phyloP scores from a whole-genome alignment of 2,888 invertebrate species.

The Anthrax anthrax region DNA sequence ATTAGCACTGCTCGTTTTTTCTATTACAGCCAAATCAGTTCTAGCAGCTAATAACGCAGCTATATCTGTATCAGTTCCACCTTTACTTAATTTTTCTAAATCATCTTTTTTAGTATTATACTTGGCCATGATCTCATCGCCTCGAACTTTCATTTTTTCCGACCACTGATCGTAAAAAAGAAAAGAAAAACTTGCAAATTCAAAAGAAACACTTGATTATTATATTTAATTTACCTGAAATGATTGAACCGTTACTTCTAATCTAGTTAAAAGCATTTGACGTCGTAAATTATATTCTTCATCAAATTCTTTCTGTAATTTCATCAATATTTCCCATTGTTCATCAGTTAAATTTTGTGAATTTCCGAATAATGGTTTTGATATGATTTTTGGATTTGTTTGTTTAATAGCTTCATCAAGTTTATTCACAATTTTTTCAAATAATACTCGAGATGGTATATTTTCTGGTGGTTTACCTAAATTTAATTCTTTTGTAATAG shows the following conservation, averaged over 20 bases:
- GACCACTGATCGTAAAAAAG: constrained; percentile 50
- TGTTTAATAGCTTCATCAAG: constrained; percentile 49
- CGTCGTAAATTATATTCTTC: constrained; percentile 71
- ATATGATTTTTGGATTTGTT: constrained; percentile 41
- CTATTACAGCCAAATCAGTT: constrained; percentile 67
- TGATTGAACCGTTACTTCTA: constrained; percentile 93
- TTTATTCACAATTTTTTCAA: constrained; percentile 60
- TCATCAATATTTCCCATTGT: constrained; percentile 68
- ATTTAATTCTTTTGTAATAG: constrained; percentile 61
- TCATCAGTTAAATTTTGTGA: constrained; percentile 51
- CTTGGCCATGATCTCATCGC: constrained; percentile 49
- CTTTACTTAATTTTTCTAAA: constrained; percentile 21
- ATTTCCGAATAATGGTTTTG: constrained; percentile 60
- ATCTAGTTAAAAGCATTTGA: constrained; percentile 74
- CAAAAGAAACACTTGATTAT: too few relatives aligned
- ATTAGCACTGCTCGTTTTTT: constrained; percentile 79
- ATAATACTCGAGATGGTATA: constrained; percentile 60
- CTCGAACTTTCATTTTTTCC: constrained; percentile 57
- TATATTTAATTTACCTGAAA: constrained; percentile 79
- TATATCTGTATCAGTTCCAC: constrained; percentile 43
- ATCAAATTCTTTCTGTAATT: constrained; percentile 54
- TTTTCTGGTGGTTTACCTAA: constrained; percentile 80
- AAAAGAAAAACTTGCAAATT: constrained; percentile 16
- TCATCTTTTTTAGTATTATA: constrained; percentile 40
- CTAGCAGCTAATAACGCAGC: constrained; percentile 75